Conservation (phyloP, 2,113 vertebrate genomes). For the Rhynchopsitta pachyrhyncha region DNA sequence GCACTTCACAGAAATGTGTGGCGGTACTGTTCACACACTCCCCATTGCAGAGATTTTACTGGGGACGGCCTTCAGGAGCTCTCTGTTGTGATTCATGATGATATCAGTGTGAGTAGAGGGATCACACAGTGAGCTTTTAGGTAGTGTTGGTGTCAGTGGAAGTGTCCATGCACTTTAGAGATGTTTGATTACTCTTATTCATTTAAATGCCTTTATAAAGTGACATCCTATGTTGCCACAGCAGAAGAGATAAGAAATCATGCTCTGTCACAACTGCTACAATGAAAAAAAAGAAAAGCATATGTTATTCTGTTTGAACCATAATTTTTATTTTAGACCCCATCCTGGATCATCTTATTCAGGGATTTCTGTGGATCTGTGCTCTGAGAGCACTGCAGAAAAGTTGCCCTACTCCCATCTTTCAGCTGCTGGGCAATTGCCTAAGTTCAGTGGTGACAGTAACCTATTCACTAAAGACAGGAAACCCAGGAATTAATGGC, state of each 20-base stretch:
- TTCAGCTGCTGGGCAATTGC: background rate
- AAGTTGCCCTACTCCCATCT: background rate
- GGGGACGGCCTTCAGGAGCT: background rate
- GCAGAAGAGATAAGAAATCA: background rate
- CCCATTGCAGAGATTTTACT: background rate
- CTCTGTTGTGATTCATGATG: background rate
- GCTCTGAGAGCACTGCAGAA: background rate
- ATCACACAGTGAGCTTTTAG: background rate
- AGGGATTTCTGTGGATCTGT: background rate
- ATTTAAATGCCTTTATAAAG: background rate
- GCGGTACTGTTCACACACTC: background rate
- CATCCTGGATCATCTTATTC: background rate
- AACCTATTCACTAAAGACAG: background rate
- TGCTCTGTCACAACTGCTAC: background rate
- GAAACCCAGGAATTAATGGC: background rate
- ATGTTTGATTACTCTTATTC: background rate
- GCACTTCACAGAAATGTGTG: background rate
- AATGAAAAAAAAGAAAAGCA: background rate
- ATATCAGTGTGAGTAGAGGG: background rate
- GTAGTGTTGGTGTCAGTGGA: background rate
- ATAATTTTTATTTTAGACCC: background rate
- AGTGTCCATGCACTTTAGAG: background rate
- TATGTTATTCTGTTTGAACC: background rate
- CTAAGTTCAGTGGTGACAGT: background rate
- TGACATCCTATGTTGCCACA: background rate